Base-by-base conservation (phyloP, 2,797 vertebrate species). In the Lemur catta region DNA sequence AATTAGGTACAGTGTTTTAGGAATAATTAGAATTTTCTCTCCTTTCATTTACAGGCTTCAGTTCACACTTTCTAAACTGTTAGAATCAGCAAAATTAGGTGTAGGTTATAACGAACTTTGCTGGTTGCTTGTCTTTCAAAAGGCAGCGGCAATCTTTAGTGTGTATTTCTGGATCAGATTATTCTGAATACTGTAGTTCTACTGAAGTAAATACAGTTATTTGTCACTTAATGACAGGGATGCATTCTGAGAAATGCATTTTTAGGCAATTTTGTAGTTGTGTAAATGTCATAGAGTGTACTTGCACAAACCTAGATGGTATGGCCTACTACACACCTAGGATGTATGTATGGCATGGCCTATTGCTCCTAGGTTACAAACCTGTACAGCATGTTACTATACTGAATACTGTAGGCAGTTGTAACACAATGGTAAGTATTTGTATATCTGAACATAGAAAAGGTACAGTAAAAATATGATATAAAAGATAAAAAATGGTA, bases 11-110 rank as follows among this genome's bases (percentile, higher is more conserved):
- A 81, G 0, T 87, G 67, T 90, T 94, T 91, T 92, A 75, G 52
- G 52, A 89, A 26, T 63, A 94, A 93, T 71, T 86, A 63, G 46
- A 85, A 80, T 59, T 92, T 96, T 22, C 65, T 20, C 71, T 92
- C 38, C 38, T 87, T 96, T 89, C 11, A 74, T 84, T 84, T 82
- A 84, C 6, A 69, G 22, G 22, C 28, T 67, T 82, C 52, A 90
- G 80, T 89, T 35, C 38, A 35, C 94, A 43, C 78, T 90, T 93
- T 92, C 74, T 85, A 69, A 81, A 78, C 35, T 87, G 9, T 88
- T 59, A 87, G 9, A 74, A 63, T 82, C 50, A 76, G 59, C 63
- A 90, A 41, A 67, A 84, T 69, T 89, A 63, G 41, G 17, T 84
- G 3, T 4, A 67, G 24, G 15, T 92, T 92, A 48, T 65, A 87